A percentile compares a stretch with the other conserved stretches of the same genome.
Evolutionary conservation across 2,797 vertebrate species (phyloP).

Genomic region (Cygnus olor): DNA sequence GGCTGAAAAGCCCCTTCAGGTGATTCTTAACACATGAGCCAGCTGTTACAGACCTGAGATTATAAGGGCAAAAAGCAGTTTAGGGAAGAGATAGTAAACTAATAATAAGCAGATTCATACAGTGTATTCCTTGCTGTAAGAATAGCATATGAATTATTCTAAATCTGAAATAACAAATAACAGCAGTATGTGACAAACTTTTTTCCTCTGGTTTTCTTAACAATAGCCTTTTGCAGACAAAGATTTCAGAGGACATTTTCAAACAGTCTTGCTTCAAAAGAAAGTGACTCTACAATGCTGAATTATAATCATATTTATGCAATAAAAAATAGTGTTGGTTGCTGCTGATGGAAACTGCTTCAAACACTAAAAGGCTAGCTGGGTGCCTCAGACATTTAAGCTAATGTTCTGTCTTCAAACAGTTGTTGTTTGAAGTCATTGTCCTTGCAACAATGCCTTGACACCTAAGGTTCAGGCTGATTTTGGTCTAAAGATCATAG

Average conservation of each 20-base stretch:
- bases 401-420: neutral
- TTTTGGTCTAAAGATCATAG: neutral
- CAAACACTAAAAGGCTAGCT: neutral
- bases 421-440: neutral
- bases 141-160: neutral
- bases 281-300: neutral
- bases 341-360: neutral
- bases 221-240: neutral
- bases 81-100: neutral
- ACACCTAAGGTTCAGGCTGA: neutral
- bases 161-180: neutral
- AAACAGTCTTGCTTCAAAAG: neutral
- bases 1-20: constrained; percentile 14
- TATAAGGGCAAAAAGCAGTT: neutral
- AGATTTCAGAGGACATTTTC: neutral
- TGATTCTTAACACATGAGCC: constrained; percentile 6
- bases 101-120: neutral
- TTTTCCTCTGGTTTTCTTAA: neutral
- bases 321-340: neutral
- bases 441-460: neutral
- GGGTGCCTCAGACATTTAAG: neutral
- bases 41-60: neutral
- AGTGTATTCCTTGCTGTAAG: neutral
- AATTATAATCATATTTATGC: neutral
- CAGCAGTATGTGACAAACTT: neutral